phyloP scores from a whole-genome alignment of 2,797 vertebrate species.

The Onychomys leucogaster region DNA sequence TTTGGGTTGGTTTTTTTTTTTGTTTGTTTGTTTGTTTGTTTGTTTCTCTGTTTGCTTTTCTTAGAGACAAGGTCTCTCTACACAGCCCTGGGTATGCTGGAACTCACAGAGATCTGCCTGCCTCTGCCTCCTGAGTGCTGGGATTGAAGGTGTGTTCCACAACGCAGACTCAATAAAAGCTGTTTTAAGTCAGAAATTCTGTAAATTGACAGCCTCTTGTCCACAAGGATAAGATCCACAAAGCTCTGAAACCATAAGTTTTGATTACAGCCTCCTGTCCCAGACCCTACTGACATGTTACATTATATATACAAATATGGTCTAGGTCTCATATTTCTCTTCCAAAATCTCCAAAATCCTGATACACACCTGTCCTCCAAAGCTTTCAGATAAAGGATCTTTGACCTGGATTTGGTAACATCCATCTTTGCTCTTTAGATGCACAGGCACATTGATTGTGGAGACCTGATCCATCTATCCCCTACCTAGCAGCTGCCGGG shows the following conservation, averaged over 20 bases:
- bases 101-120: background rate
- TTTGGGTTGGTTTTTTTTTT: background rate
- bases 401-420: background rate
- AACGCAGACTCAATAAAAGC: background rate
- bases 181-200: background rate
- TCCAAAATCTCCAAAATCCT: slow-evolving; percentile 7
- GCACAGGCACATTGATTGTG: background rate
- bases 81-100: background rate
- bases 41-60: background rate
- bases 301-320: background rate
- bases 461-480: background rate
- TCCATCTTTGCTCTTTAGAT: background rate
- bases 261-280: background rate
- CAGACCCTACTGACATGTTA: background rate
- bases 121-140: background rate
- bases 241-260: background rate
- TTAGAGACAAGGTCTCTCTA: background rate
- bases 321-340: background rate
- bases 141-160: background rate
- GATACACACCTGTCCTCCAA: background rate
- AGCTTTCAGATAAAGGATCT: background rate
- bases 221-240: background rate
- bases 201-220: background rate
- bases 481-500: background rate
- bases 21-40: background rate